A percentile compares a stretch with the other conserved stretches of the same genome.
phyloP scores from a whole-genome alignment of 2,888 invertebrate genomes.

The Hirtodrosophila duncani region DNA sequence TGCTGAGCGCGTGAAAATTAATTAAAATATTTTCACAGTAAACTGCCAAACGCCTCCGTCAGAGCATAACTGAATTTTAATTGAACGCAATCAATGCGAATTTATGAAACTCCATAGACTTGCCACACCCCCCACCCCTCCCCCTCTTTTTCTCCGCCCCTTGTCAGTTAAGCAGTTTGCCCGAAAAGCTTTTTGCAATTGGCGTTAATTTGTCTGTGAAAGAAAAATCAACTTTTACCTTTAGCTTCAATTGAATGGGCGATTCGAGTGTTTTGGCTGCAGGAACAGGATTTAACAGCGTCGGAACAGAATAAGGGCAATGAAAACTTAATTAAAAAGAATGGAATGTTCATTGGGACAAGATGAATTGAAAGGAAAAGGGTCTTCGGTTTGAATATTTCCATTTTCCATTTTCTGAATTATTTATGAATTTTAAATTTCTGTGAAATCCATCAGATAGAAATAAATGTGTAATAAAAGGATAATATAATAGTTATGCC shows the following conservation, averaged over 20 bases:
- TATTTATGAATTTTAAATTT: no score
- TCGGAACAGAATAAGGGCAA: conserved; percentile 25
- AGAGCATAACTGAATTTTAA: conserved; percentile 78
- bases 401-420: no score
- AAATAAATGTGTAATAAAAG: no score
- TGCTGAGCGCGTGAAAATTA: conserved; percentile 78
- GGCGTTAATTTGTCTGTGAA: conserved; percentile 65
- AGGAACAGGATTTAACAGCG: neutral
- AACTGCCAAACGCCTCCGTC: conserved; percentile 62
- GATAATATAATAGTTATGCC: no score
- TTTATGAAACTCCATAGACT: conserved; percentile 60
- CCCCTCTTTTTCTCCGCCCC: neutral
- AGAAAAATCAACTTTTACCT: conserved; percentile 58
- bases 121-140: conserved; percentile 5
- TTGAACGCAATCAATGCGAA: conserved; percentile 78
- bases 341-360: no score
- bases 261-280: conserved; percentile 18
- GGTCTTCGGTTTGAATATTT: no score
- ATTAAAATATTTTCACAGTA: conserved; percentile 76
- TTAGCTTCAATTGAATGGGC: conserved; percentile 35
- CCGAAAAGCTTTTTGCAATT: conserved; percentile 44
- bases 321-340: conserved; percentile 52
- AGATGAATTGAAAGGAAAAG: no score
- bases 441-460: no score
- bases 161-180: conserved; percentile 39